Base-by-base conservation (phyloP, 1,140 invertebrate species). In the Doryteuthis pealeii region DNA sequence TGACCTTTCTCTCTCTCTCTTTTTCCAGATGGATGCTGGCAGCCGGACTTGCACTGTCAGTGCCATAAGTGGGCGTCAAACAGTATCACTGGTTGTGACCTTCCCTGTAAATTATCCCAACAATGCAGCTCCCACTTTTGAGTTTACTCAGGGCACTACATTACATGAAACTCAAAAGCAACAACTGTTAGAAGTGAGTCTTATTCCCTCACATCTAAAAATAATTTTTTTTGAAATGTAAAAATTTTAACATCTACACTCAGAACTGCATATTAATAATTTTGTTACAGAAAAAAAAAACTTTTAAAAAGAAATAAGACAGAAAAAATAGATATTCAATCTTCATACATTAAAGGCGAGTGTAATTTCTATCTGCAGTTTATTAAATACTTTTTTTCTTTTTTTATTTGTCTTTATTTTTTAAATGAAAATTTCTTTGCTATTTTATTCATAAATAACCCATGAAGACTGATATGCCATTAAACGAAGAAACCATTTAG, bases 51-150 rank as follows among this genome's bases (percentile, higher is more conserved):
- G 93, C 74, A 92, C 91, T 3, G 93, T 95, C 35, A 92, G 91
- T 67, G 92, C 93, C 1, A 90, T 91, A 67, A 91, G 91, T 31
- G 93, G 93, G 73, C 92, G 91, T 74, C 92, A 93, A 76, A 90
- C 91, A 40, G 92, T 94, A 12, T 91, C 92, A 74, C 87, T 97
- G 71, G 92, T 93, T 86, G 92, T 96, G 0, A 91, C 90, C 70
- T 96, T 96, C 85, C 94, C 95, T 0, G 90, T 90, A 65, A 91
- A 91, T 83, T 95, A 95, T 88, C 94, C 95, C 3, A 91, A 91
- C 66, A 92, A 91, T 82, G 90, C 91, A 0, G 89, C 91, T 30
- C 94, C 94, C 0, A 91, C 90, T 31, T 94, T 95, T 85, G 91
- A 92, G 77, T 91, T 95, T 80, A 32, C 90, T 89, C 77, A 89